Evolutionary conservation across 2,113 vertebrate genomes (phyloP), one percentile per base, ranked within the genome.

Genomic region (Cryptomyrus ogoouensis): DNA sequence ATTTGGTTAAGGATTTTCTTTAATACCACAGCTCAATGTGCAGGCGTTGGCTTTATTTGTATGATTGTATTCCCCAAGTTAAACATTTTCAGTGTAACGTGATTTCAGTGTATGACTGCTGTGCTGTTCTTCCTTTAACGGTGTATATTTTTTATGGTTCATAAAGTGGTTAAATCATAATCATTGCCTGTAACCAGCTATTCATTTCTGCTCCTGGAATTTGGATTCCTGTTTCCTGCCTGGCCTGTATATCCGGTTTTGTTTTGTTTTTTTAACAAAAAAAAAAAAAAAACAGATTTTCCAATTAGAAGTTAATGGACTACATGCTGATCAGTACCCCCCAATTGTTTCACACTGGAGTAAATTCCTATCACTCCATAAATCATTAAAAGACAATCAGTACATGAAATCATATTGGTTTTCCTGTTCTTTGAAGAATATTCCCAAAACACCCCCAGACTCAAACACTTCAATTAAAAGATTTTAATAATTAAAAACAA

Each of bases 361-460:
- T 49, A 85, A 85, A 47, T 50, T n/a, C 2, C 24, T 85, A 49
- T 49, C 6, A 49, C 27, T 85, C 42, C 24, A 86, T 49, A 86
- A 86, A 86, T 50, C 46, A 49, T 27, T 80, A 86, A 47, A 86
- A 49, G 46, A 17, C 44, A 50, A 50, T 44, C 83, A 10, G 47
- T 27, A 31, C 35, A 80, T 80, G 44, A 50, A 49, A 50, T 27
- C n/a, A n/a, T 49, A 50, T 0, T 27, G 46, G 83, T 9, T 19
- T 86, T 13, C n/a, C 92, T 0, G 35, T 99, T 98, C 94, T 99
- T 49, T 47, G 44, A 19, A 83, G 77, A 86, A n/a, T 27, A 86
- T 80, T 42, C 15, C 35, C 24, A 49, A 86, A 86, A 86, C 42
- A 49, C 8, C 8, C 44, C 39, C 21, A 47, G 44, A 35, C 15